Evolutionary conservation across 2,797 vertebrate species (phyloP).

Genomic region (Etheostoma perlongum): DNA sequence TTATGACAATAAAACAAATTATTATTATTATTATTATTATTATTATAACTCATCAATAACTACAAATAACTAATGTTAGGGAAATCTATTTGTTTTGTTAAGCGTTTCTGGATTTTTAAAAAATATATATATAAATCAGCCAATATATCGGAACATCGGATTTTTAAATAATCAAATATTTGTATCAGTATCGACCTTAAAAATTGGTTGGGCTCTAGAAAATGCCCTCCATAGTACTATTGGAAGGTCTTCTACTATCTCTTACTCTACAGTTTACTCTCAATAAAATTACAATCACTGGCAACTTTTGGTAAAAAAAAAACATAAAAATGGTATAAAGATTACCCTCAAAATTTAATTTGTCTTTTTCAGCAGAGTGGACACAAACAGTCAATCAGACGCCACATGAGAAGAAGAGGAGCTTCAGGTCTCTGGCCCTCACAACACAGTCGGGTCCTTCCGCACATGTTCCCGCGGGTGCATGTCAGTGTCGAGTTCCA

Average conservation of each 20-base stretch:
- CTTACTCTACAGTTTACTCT: constrained; percentile 7
- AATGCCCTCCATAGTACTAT: constrained; percentile 35
- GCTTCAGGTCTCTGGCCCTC: constrained; percentile 58
- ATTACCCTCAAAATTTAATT: constrained; percentile 12
- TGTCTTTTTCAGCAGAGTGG: constrained; percentile 53
- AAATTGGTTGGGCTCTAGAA: not conserved
- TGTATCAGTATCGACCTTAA: too few species aligned
- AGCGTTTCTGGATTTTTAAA: too few species aligned
- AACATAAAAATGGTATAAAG: constrained; percentile 18
- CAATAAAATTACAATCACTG: constrained; percentile 25
- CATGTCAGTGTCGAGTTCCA: constrained; percentile 58
- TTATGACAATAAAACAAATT: too few species aligned
- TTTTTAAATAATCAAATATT: too few species aligned
- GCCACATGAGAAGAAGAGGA: constrained; percentile 48
- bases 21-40: too few species aligned
- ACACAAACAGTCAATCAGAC: constrained; percentile 49
- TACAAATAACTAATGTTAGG: too few species aligned
- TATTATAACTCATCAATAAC: too few species aligned
- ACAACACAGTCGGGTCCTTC: constrained; percentile 73
- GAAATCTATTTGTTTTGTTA: too few species aligned
- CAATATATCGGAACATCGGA: too few species aligned
- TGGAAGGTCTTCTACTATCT: constrained; percentile 38
- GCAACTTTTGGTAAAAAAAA: constrained; percentile 39
- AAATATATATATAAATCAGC: too few species aligned
- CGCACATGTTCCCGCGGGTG: not conserved